A percentile compares a stretch with the other conserved stretches of the same genome.
These are phyloP conservation scores for Bombyx mandarina DNA, from an alignment of 1,140 invertebrate species.

Conservation along the genomic window DNA sequence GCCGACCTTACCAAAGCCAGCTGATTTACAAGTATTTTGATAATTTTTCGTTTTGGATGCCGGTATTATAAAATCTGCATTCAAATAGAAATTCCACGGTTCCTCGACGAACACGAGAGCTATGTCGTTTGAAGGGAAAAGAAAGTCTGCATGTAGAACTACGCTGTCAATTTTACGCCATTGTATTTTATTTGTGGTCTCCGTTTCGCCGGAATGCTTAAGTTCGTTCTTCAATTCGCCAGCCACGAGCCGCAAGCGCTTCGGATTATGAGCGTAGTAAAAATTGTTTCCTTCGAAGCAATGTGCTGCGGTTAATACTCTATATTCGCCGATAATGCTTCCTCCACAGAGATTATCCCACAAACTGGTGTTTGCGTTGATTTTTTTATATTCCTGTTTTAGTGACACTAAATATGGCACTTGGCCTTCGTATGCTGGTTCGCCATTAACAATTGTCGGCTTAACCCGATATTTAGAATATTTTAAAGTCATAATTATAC, in stretches of 20 bases:
- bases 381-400: constrained; percentile 20
- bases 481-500: constrained; percentile 22
- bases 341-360: constrained; percentile 44
- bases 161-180: constrained; percentile 30
- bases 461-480: constrained; percentile 18
- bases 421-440: constrained; percentile 5
- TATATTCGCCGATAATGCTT: constrained; percentile 31
- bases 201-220: constrained; percentile 21
- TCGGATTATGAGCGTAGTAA: constrained; percentile 20
- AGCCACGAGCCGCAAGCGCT: constrained; percentile 29
- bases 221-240: constrained; percentile 28
- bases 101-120: constrained; percentile 27
- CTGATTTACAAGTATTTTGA: constrained; percentile 22
- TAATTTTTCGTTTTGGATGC: constrained; percentile 28
- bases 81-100: constrained; percentile 22
- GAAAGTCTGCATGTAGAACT: constrained; percentile 26
- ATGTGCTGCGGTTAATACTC: constrained; percentile 40
- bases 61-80: constrained; percentile 23
- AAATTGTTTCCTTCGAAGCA: constrained; percentile 43
- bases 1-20: constrained; percentile 31
- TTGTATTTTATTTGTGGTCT: constrained; percentile 25
- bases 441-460: constrained; percentile 16
- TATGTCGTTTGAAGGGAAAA: constrained; percentile 42
- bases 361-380: constrained; percentile 11
- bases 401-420: constrained; percentile 24